These are phyloP conservation scores for Sebastes umbrosus DNA, from an alignment of 2,797 vertebrate species.

Conservation along the genomic window DNA sequence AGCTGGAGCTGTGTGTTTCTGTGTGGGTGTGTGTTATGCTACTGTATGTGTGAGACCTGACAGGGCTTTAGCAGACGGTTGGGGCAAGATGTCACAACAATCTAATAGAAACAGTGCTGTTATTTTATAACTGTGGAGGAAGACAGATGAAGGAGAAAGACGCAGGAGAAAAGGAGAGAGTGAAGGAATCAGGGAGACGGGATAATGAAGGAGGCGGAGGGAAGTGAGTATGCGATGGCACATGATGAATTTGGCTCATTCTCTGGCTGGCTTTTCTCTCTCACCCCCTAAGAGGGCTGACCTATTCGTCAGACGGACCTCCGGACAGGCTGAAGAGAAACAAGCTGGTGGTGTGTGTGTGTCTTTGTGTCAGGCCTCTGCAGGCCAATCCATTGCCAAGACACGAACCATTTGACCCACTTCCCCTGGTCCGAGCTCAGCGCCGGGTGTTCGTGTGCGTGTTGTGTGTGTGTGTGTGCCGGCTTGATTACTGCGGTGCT, in stretches of 20 bases:
- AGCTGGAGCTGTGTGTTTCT: neutral
- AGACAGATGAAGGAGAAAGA: neutral
- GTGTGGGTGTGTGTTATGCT: neutral
- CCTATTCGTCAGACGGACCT: constrained; percentile 58
- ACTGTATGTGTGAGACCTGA: neutral
- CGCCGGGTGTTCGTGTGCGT: neutral
- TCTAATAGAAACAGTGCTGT: neutral
- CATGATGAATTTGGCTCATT: constrained; percentile 58
- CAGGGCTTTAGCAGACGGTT: neutral
- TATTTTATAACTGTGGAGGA: neutral
- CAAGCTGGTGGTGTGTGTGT: constrained; percentile 33
- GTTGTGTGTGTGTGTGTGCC: neutral
- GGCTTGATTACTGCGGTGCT: constrained; percentile 34
- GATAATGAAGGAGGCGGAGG: neutral
- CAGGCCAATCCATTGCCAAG: constrained; percentile 55
- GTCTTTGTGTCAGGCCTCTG: constrained; percentile 21
- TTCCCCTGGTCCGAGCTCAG: constrained; percentile 33
- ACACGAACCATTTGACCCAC: constrained; percentile 62
- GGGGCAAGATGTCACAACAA: constrained; percentile 14
- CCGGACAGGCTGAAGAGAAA: constrained; percentile 47
- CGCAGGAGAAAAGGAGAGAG: neutral
- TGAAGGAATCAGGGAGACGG: neutral
- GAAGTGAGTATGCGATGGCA: constrained; percentile 9
- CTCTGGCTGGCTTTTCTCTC: constrained; percentile 27
- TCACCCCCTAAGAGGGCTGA: constrained; percentile 49